Evolutionary conservation across 2,797 vertebrate species (phyloP).

Genomic region (Knipowitschia caucasica): DNA sequence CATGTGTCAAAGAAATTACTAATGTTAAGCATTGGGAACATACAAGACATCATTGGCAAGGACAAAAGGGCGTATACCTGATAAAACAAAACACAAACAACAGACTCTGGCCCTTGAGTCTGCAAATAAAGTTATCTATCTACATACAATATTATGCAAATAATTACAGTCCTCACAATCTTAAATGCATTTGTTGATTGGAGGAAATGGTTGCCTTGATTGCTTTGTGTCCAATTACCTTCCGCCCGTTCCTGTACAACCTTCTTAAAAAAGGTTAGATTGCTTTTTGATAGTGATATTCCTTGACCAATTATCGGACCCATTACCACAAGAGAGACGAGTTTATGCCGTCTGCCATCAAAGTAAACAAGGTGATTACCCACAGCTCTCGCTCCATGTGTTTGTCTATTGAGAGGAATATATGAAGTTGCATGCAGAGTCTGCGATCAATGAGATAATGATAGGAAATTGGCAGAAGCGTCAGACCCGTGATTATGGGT

Average conservation of each 20-base stretch:
- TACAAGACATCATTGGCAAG: too few species aligned
- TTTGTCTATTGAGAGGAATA: constrained; percentile 5
- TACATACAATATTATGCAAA: too few species aligned
- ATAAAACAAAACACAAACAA: too few species aligned
- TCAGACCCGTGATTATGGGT: constrained; percentile 14
- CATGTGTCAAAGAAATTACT: too few species aligned
- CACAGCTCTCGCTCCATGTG: constrained; percentile 14
- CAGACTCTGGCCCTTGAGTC: too few species aligned
- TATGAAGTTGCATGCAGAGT: constrained; percentile 15
- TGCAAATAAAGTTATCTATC: too few species aligned
- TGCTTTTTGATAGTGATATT: constrained; percentile 7
- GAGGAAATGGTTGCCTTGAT: constrained; percentile 2
- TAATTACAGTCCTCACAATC: too few species aligned
- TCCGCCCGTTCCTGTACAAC: constrained; percentile 7
- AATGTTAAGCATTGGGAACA: too few species aligned
- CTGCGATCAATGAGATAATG: constrained; percentile 27
- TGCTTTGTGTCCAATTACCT: constrained; percentile 12
- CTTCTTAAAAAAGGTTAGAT: constrained; percentile 11
- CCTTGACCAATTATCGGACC: constrained; percentile 12
- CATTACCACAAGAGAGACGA: not conserved
- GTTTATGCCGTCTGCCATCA: constrained; percentile 9
- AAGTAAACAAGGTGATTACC: constrained; percentile 9
- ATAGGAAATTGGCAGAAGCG: constrained; percentile 10
- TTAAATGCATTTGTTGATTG: not conserved
- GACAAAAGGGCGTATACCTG: too few species aligned